Evolutionary conservation across 2,113 vertebrate species (phyloP).

Genomic region (Limnothrissa miodon): DNA sequence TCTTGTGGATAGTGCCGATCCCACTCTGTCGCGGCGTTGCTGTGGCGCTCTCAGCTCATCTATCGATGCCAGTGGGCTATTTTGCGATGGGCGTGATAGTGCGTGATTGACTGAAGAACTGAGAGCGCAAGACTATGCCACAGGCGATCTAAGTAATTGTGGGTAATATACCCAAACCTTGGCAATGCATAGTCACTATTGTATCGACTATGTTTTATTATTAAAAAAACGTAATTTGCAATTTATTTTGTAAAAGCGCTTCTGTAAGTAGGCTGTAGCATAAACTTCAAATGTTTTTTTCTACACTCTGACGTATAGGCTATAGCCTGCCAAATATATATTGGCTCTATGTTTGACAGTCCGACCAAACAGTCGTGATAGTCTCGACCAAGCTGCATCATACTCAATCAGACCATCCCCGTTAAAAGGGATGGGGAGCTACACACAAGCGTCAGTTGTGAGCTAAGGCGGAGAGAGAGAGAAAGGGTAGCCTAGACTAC

Average conservation of each 20-base stretch:
- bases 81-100: conserved; percentile 19
- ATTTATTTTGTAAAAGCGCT: too few species aligned
- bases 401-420: conserved; percentile 45
- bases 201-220: too few species aligned
- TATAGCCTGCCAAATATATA: neutral
- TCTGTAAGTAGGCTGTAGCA: too few species aligned
- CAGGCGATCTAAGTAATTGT: neutral
- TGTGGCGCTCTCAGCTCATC: neutral
- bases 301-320: neutral
- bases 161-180: neutral
- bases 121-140: neutral
- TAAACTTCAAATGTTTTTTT: neutral
- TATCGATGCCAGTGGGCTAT: neutral
- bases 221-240: too few species aligned
- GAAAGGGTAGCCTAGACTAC: conserved; percentile 18
- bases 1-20: conserved; percentile 33
- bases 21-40: conserved; percentile 16
- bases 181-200: neutral
- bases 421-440: conserved; percentile 44
- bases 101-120: conserved; percentile 13
- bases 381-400: conserved; percentile 53
- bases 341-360: neutral
- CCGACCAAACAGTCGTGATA: neutral
- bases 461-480: conserved; percentile 37
- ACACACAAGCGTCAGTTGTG: conserved; percentile 34